Conservation (phyloP, 2,797 vertebrate species). For the Liparis tanakae region DNA sequence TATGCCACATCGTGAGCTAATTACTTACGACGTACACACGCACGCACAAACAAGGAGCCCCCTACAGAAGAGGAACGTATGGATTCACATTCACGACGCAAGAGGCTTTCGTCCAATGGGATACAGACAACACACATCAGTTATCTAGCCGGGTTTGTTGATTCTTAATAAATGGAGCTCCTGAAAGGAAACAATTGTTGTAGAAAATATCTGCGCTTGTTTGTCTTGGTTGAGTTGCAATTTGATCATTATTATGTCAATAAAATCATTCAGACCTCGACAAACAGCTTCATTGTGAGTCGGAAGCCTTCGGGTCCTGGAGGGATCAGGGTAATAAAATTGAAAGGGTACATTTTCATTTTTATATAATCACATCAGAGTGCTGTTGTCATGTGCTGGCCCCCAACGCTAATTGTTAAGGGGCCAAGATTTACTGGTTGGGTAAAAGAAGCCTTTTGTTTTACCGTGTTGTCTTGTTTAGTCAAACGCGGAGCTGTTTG, state of each 20-base stretch:
- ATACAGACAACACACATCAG: constrained; percentile 18
- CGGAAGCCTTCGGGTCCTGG: constrained; percentile 39
- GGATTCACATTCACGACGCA: constrained; percentile 3
- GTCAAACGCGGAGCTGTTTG: constrained; percentile 46
- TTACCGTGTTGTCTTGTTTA: constrained; percentile 31
- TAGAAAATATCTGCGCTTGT: constrained; percentile 59
- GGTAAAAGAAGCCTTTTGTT: constrained; percentile 61
- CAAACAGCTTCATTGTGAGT: constrained; percentile 63
- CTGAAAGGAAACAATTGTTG: constrained; percentile 51
- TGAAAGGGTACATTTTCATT: constrained; percentile 60
- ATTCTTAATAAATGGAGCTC: constrained; percentile 36
- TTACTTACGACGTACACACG: constrained; percentile 22
- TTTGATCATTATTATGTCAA: constrained; percentile 67
- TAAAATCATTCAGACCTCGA: constrained; percentile 40
- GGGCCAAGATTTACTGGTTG: constrained; percentile 21
- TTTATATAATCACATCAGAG: constrained; percentile 62
- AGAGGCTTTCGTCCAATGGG: not conserved
- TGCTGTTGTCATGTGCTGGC: constrained; percentile 45
- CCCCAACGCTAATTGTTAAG: constrained; percentile 55
- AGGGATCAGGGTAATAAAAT: constrained; percentile 64
- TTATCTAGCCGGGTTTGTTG: constrained; percentile 22
- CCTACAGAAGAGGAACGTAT: not conserved
- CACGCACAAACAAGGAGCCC: constrained; percentile 1
- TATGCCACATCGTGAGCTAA: constrained; percentile 26
- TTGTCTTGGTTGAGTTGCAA: constrained; percentile 63